These are phyloP conservation scores for Lasaia peninsularis DNA, from an alignment of 1,140 invertebrate genomes.

Conservation along the genomic window DNA sequence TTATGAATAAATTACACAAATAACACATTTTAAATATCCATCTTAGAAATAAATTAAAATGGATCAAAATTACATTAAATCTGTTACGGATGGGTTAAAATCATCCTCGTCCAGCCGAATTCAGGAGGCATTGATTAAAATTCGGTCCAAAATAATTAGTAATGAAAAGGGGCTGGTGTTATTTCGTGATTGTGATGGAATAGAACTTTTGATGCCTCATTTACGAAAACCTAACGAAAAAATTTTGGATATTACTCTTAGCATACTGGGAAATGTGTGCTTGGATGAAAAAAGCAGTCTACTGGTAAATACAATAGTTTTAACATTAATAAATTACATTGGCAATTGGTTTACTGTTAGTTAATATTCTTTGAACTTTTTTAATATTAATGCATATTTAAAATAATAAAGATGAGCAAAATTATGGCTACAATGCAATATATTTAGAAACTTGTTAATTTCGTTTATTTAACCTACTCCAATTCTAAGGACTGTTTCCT, in stretches of 20 bases:
- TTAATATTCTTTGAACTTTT: too few relatives aligned
- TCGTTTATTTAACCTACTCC: too few relatives aligned
- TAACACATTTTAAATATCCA: too few relatives aligned
- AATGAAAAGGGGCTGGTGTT: constrained; percentile 58
- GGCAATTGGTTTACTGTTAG: too few relatives aligned
- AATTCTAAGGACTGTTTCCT: too few relatives aligned
- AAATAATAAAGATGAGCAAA: too few relatives aligned
- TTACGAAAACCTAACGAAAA: constrained; percentile 73
- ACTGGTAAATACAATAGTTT: constrained; percentile 36
- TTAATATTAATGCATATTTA: too few relatives aligned
- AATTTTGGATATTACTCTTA: constrained; percentile 75
- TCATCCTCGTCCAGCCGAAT: constrained; percentile 59
- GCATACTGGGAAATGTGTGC: constrained; percentile 79
- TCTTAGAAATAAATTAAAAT: constrained; percentile 34
- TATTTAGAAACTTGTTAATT: too few relatives aligned
- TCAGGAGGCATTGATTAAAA: constrained; percentile 60
- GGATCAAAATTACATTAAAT: constrained; percentile 63
- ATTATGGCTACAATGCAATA: too few relatives aligned
- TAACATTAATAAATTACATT: neutral
- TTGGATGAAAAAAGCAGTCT: constrained; percentile 70
- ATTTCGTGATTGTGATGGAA: constrained; percentile 65
- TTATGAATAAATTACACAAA: too few relatives aligned
- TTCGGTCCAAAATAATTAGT: constrained; percentile 56
- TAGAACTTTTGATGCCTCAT: constrained; percentile 63
- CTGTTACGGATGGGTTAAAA: constrained; percentile 53